Base-by-base conservation (phyloP, 2,113 vertebrate genomes). In the Cebus imitator region DNA sequence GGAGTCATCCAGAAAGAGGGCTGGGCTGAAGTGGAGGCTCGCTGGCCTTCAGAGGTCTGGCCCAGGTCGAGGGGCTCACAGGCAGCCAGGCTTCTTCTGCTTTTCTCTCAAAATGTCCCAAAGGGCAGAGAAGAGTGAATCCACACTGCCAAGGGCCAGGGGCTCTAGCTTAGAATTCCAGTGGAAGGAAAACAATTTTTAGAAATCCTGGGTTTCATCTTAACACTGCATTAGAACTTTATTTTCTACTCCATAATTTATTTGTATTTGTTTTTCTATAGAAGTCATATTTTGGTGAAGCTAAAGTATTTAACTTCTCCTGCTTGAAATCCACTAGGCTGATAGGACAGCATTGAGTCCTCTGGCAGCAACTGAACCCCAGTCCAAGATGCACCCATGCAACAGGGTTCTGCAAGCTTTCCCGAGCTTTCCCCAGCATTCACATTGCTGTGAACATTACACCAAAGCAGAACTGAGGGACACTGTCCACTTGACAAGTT, bases 261-360 rank as follows among this genome's bases (percentile, higher is more conserved):
- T 45, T 96, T 25, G 50, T 70, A 61, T 66, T 72, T 90, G 90
- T 55, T 96, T 94, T 95, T n/a, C 72, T 87, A 57, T 32, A 90
- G 75, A 82, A 82, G 35, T 68, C 86, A n/a, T 35, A 85, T 87
- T 96, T 81, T 90, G 35, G 66, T 87, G 72, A 57, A 94, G 75
- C 9, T 55, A 78, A 61, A 40, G 78, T 87, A 70, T 68, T 35
- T 79, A 88, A 90, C 68, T 80, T 89, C n/a, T 25, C 27, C 48
- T 58, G 45, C 68, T 79, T 79, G 3, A 79, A 73, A 85, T 76
- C 40, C 18, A 12, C 35, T 50, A 87, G n/a, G 66, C 52, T 94
- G 27, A 27, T 11, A 14, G 30, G 25, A 8, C 21, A 58, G 30
- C 50, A 83, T 6, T 58, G 50, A 80, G 35, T 57, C 20, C n/a